Conservation (phyloP, 2,888 invertebrate genomes). For the Chaetogeoica ovagalla region DNA sequence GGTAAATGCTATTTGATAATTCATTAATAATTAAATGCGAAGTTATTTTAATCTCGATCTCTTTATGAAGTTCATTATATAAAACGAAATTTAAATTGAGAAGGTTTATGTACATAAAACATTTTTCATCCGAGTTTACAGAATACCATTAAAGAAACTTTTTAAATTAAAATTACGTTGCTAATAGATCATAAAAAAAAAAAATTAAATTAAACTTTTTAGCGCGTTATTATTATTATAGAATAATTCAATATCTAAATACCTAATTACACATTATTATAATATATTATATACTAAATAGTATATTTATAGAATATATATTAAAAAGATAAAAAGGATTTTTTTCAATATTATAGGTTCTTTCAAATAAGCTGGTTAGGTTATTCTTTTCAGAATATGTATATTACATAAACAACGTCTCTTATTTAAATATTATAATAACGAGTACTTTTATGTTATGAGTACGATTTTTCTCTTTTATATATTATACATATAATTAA, state of each 20-base stretch:
- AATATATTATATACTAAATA: not conserved
- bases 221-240: constrained; percentile 25
- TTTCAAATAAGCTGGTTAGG: no score
- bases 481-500: no score
- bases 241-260: constrained; percentile 27
- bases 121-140: constrained; percentile 9
- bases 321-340: not conserved
- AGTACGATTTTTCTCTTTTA: no score
- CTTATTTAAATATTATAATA: no score
- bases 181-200: constrained; percentile 19
- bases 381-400: no score
- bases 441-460: no score
- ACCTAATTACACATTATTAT: not conserved
- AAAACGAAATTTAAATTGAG: constrained; percentile 44
- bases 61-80: constrained; percentile 46
- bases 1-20: constrained; percentile 11
- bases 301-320: not conserved
- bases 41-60: constrained; percentile 48
- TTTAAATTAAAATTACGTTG: constrained; percentile 42
- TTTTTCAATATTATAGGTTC: no score
- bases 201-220: constrained; percentile 34
- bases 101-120: constrained; percentile 23
- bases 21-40: constrained; percentile 35
- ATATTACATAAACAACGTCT: no score
- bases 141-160: constrained; percentile 38